Percentiles rank a stretch among this genome's conserved stretches.
Conservation (phyloP, 2,113 vertebrate genomes). For the Pangasianodon gigas region DNA sequence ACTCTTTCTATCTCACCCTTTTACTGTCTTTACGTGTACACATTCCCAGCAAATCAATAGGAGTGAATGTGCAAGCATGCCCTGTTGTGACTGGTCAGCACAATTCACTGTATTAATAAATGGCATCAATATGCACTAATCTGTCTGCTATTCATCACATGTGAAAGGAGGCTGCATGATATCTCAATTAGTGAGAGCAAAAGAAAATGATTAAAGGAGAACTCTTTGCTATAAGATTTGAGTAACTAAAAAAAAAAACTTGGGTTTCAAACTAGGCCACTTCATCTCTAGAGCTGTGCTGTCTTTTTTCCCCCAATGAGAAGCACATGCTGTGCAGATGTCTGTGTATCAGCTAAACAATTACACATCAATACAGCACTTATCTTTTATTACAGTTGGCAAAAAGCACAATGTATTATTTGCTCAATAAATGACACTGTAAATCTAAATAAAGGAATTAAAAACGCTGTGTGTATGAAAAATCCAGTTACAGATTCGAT, state of each 20-base stretch:
- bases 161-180: constrained; percentile 9
- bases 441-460: neutral
- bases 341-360: neutral
- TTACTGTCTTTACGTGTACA: constrained; percentile 11
- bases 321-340: neutral
- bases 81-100: constrained; percentile 24
- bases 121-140: constrained; percentile 31
- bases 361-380: neutral
- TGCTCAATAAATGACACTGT: neutral
- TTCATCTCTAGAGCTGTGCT: neutral
- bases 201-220: constrained; percentile 31
- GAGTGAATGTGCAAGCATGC: neutral
- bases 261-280: neutral
- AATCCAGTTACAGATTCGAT: constrained; percentile 8
- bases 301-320: neutral
- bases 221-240: constrained; percentile 15
- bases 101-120: constrained; percentile 25
- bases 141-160: constrained; percentile 25
- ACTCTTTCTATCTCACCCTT: constrained; percentile 26
- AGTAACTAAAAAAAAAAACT: constrained; percentile 2
- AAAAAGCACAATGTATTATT: neutral
- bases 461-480: neutral
- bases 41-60: constrained; percentile 26
- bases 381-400: neutral
- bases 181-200: constrained; percentile 30